Conservation (phyloP, 2,113 vertebrate species). For the Rhagologus leucostigma region DNA sequence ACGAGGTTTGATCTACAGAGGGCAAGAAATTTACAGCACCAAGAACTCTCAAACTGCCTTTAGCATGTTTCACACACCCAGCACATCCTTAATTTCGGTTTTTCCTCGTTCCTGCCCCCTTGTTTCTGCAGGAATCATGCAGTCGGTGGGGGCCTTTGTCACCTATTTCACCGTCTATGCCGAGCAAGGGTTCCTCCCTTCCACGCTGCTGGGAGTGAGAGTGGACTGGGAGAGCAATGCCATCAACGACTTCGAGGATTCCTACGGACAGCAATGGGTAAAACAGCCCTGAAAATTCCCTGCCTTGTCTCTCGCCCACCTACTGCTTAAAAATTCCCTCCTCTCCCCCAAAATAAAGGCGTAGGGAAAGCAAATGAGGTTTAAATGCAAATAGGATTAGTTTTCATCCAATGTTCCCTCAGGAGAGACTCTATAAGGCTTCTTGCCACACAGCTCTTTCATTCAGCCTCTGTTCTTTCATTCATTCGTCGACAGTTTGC, state of each 20-base stretch:
- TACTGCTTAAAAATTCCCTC: not conserved
- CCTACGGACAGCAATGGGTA: constrained; percentile 82
- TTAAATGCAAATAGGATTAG: not conserved
- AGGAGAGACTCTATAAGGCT: not conserved
- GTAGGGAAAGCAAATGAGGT: not conserved
- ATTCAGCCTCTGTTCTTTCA: not conserved
- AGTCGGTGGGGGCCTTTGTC: constrained; percentile 77
- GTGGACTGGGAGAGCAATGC: constrained; percentile 63
- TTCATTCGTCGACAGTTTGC: not conserved
- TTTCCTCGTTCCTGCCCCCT: not conserved
- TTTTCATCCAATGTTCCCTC: not conserved
- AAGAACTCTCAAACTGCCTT: not conserved
- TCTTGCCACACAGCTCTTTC: not conserved
- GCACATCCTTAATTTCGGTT: not conserved
- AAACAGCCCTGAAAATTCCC: not conserved
- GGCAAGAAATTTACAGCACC: not conserved
- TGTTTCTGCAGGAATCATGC: constrained; percentile 71
- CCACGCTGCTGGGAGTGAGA: constrained; percentile 56
- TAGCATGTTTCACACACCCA: not conserved
- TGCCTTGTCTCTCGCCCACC: not conserved
- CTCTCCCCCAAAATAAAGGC: not conserved
- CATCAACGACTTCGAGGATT: constrained; percentile 72
- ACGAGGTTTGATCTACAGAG: not conserved
- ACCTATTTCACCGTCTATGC: constrained; percentile 77
- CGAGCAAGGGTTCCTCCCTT: constrained; percentile 74